Percentiles rank a stretch among this genome's conserved stretches.
Conservation (phyloP, 2,113 vertebrate genomes). For the Calyptommatus sinebrachiatus region DNA sequence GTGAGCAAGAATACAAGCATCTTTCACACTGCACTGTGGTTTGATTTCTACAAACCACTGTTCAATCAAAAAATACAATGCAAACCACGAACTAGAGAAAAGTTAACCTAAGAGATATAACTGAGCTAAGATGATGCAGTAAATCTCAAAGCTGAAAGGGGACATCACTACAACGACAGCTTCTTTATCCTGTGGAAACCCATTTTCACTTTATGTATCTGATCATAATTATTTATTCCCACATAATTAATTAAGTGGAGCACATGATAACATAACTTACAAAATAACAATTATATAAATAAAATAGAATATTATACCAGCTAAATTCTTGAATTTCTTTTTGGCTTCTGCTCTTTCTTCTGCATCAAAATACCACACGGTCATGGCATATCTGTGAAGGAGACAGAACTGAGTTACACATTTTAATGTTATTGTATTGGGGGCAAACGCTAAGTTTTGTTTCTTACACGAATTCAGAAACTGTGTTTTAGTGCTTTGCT, state of each 20-base stretch:
- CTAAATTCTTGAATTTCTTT: conserved; percentile 86
- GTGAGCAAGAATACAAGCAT: not conserved
- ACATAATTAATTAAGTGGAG: not conserved
- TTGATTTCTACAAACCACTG: not conserved
- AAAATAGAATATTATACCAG: conserved; percentile 70
- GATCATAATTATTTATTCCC: not conserved
- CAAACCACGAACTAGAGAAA: not conserved
- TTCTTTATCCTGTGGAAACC: not conserved
- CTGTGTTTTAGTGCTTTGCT: not conserved
- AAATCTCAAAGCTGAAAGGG: not conserved
- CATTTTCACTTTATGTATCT: not conserved
- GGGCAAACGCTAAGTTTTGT: not conserved
- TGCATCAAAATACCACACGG: conserved; percentile 96
- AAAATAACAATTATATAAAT: conserved; percentile 20
- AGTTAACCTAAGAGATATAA: not conserved
- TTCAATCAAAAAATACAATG: not conserved
- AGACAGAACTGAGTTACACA: conserved; percentile 21
- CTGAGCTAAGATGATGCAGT: not conserved
- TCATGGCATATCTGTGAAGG: conserved; percentile 88
- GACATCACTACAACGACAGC: too few species aligned
- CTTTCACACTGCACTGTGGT: not conserved
- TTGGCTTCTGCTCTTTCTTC: conserved; percentile 94
- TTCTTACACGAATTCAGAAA: not conserved
- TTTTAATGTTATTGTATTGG: not conserved
- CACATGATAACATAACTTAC: not conserved